Evolutionary conservation across 1,140 invertebrate genomes (phyloP).

Genomic region (Caenorhabditis brenneri): DNA sequence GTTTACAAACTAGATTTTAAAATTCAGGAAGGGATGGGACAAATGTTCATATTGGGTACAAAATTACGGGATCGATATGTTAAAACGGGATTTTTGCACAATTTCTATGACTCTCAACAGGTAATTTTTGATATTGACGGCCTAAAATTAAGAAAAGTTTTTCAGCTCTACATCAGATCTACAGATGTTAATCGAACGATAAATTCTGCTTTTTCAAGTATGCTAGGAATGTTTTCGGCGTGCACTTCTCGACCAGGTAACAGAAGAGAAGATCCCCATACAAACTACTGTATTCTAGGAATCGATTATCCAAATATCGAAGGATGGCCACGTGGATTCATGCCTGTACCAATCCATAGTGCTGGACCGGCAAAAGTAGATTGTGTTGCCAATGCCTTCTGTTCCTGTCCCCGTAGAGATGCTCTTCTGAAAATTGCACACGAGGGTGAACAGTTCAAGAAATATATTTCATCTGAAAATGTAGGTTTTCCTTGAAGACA

Average conservation of each 20-base stretch:
- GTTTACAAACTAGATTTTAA: not conserved
- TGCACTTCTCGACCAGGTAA: not conserved
- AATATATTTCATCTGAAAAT: not conserved
- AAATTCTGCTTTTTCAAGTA: slow-evolving; percentile 46
- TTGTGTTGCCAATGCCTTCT: slow-evolving; percentile 37
- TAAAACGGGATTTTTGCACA: not conserved
- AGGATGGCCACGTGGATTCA: slow-evolving; percentile 48
- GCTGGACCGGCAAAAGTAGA: slow-evolving; percentile 9
- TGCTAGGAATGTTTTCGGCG: slow-evolving; percentile 39
- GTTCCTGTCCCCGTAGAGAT: not conserved
- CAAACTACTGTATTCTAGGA: too few species aligned
- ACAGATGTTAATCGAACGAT: slow-evolving; percentile 50
- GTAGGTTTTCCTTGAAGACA: not conserved
- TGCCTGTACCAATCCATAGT: slow-evolving; percentile 50
- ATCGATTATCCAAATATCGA: not conserved
- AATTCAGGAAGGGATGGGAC: not conserved
- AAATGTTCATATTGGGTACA: not conserved
- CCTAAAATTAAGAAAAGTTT: too few species aligned
- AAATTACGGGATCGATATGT: not conserved
- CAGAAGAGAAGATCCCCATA: too few species aligned
- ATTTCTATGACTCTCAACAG: slow-evolving; percentile 24
- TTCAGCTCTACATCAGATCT: slow-evolving; percentile 43
- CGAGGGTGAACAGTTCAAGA: slow-evolving; percentile 1
- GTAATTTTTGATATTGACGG: too few species aligned
- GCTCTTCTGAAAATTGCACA: not conserved